A percentile compares a stretch with the other conserved stretches of the same genome.
Evolutionary conservation across 23 tunicate genomes (phyloP).

Genomic region (Pegea sp.): DNA sequence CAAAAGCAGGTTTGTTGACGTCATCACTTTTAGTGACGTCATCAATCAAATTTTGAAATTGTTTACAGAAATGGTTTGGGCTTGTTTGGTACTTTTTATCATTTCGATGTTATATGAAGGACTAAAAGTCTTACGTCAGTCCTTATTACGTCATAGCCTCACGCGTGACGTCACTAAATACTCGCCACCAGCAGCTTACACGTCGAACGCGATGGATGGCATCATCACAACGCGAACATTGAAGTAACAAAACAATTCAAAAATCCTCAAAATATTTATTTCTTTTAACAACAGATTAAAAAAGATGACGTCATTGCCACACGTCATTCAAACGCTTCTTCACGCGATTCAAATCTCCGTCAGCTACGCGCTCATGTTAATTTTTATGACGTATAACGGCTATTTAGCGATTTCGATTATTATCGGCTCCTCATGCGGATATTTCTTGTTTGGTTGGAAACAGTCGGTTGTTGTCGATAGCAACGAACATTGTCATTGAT

Average conservation of each 20-base stretch:
- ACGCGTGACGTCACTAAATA: neutral
- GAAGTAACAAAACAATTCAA: neutral
- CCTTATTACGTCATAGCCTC: slow-evolving; percentile 7
- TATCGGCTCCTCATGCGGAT: slow-evolving; percentile 62
- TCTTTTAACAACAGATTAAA: slow-evolving; percentile 3
- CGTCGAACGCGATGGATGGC: neutral
- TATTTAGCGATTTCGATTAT: slow-evolving; percentile 66
- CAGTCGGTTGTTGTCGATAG: slow-evolving; percentile 58
- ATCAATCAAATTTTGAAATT: neutral
- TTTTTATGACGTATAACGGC: slow-evolving; percentile 81
- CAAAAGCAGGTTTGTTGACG: slow-evolving; percentile 27
- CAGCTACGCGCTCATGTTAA: slow-evolving; percentile 80
- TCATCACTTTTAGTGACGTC: neutral
- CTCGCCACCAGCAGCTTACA: neutral
- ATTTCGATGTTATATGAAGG: slow-evolving; percentile 91
- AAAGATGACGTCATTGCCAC: slow-evolving; percentile 28
- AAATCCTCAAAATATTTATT: neutral
- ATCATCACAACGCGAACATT: neutral
- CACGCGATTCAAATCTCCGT: slow-evolving; percentile 66
- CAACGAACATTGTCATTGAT: slow-evolving; percentile 92
- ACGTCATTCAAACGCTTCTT: slow-evolving; percentile 47
- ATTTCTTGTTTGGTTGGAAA: slow-evolving; percentile 88
- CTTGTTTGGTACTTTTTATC: slow-evolving; percentile 63
- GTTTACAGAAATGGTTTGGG: slow-evolving; percentile 53
- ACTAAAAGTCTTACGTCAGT: slow-evolving; percentile 62